Percentiles rank a stretch among this genome's conserved stretches.
Evolutionary conservation across 2,888 invertebrate species (phyloP).

Genomic region (Clistopyga incitator): DNA sequence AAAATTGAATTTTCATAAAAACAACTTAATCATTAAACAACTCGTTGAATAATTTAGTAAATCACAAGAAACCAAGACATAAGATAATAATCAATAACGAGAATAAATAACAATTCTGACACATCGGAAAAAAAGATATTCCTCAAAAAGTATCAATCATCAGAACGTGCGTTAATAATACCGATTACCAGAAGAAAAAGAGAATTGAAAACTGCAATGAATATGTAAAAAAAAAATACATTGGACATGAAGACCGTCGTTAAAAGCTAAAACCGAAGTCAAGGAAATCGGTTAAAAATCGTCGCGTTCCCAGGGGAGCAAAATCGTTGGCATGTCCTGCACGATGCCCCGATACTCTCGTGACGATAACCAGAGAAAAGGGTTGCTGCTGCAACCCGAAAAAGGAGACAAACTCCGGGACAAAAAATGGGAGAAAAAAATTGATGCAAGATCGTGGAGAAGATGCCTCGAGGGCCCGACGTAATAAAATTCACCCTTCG

Average conservation of each 20-base stretch:
- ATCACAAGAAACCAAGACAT: not conserved
- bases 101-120: no score
- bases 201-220: no score
- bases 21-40: not conserved
- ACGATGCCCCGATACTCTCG: conserved; percentile 4
- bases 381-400: not conserved
- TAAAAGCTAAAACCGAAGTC: no score
- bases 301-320: not conserved
- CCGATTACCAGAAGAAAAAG: no score
- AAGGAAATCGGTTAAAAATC: not conserved
- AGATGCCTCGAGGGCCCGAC: conserved; percentile 70
- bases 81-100: not conserved
- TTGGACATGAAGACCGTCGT: no score
- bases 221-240: no score
- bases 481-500: conserved; percentile 82
- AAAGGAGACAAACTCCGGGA: not conserved
- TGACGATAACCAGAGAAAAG: conserved; percentile 21
- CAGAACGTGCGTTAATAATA: no score
- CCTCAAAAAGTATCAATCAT: no score
- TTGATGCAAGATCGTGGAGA: conserved; percentile 58
- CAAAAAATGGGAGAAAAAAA: conserved; percentile 52
- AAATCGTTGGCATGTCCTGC: conserved; percentile 19
- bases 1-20: not conserved
- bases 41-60: not conserved
- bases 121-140: no score